Evolutionary conservation across 2,888 invertebrate genomes (phyloP), one percentile per base, ranked within the genome.

Genomic region (Omphaloscelis lunosa): DNA sequence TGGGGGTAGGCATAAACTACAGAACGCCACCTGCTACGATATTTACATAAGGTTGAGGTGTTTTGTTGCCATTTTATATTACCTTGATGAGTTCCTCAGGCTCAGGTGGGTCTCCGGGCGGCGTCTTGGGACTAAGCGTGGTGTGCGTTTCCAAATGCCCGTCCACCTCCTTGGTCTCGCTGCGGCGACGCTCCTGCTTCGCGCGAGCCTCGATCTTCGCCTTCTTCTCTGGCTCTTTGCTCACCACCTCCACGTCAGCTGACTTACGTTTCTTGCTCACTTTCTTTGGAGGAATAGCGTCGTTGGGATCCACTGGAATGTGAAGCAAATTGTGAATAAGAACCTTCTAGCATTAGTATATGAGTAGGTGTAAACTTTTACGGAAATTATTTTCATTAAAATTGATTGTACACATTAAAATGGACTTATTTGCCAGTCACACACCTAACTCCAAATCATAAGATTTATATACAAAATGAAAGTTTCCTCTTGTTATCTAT

Each of bases 31-130:
- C 51, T 51, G 23, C 51, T 51, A 23, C 23, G 1, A 23, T 9
- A 8, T 9, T 23, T 51, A 51, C 20, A 51, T 23, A 51, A 51
- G 9, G 2, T 27, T 27, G 58, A 58, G 15, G 27, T 6, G 27
- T 6, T 17, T 27, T 27, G 8, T 6, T 15, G 15, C 0, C 1
- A 7, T 58, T 51, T 58, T 58, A 27, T 58, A 7, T 27, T 61
- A 73, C 97, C 96, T 98, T 98, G 80, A 99, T 98, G 51, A 99
- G 97, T 90, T 99, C 99, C 91, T 99, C 99, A 0, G 99, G 98
- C 95, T 99, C 99, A 1, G 99, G 99, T 1, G 99, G 98, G 92
- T 99, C 99, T 3, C 98, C 98, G 0, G 98, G 97, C 0, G 98
- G 98, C 12, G 98, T 97, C 89, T 97, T 98, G 0, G 98, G 98